Base-by-base conservation (phyloP, 2,113 vertebrate genomes). In the Scatophagus argus region DNA sequence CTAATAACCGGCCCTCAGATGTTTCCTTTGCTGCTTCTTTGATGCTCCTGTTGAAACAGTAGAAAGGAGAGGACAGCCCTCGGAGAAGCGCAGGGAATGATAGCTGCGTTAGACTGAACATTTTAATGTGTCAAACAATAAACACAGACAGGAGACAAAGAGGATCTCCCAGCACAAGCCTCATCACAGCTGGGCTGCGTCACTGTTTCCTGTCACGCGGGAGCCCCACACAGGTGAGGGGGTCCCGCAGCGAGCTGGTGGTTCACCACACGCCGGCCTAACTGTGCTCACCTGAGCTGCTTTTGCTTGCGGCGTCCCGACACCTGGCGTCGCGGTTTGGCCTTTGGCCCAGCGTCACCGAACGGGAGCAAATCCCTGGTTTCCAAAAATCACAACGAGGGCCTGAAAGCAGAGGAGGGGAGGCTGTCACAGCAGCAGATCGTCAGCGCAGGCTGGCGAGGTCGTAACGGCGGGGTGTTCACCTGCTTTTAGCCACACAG, bases 1-100 rank as follows among this genome's bases (percentile, higher is more conserved):
- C 66, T 72, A 55, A 88, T 65, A 39, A 84, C 60, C 25, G 23
- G 14, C 41, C 34, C 43, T 41, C 16, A 47, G 73, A 71, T 44
- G 64, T 25, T 43, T 41, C 10, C 36, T 38, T n/a, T 8, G 0
- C 59, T 32, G 61, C 34, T 3, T 12, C 21, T 84, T 8, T 61
- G 63, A 62, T 46, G 63, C 58, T 65, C 5, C 62, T 76, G 60
- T 65, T 2, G 23, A 78, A 31, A 54, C 46, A 56, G 23, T 0
- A 59, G n/a, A 52, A 13, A 72, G 44, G 47, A 64, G 58, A 56
- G 39, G 19, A 29, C 0, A 29, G 12, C n/a, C 38, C 19, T 31
- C 52, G 52, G 41, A 52, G 60, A 38, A 1, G 0, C 25, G 47
- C 47, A 36, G 38, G 16, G 6, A n/a, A 12, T 51, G 12, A n/a